Evolutionary conservation across 2,888 invertebrate species (phyloP), one percentile per base, ranked within the genome.

Genomic region (Eupithecia vulgata): DNA sequence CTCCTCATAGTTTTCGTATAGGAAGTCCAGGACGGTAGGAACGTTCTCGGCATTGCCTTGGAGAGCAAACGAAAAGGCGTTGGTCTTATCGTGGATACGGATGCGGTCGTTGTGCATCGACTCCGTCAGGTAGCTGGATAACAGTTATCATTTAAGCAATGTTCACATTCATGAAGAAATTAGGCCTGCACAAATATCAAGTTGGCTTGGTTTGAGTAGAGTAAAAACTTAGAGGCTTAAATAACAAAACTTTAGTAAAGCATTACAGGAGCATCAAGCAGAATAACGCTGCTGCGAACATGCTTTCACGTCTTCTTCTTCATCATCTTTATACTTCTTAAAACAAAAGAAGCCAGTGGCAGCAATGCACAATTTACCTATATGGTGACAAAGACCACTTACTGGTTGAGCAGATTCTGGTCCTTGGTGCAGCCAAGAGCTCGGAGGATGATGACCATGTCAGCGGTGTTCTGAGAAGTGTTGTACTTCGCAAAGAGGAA

Each of bases 401-500:
- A 94, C 94, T 90, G 75, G 48, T 77, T 71, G 1, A 94, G 68
- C 1, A 85, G 85, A 15, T 76, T 62, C 21, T 77, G 77, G 37
- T 90, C 83, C 35, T 52, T 91, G 3, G 93, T 92, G 84, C 94
- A 94, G 1, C 85, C 91, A 0, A 94, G 88, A 13, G 93, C 81
- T 0, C 96, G 95, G 17, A 97, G 90, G 0, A 96, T 95, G 67
- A 91, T 90, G 2, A 96, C 91, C 84, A 97, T 95, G 17, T 95
- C 94, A 1, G 92, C 91, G 65, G 96, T 95, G 80, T 97, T 96
- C 13, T 95, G 87, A 0, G 95, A 95, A 0, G 94, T 84, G 70
- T 95, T 95, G 68, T 96, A 96, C 72, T 90, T 88, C 0, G 90
- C 67, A 90, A 94, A 95, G 40, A 96, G 91, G 88, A 95, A 96